phyloP scores from a whole-genome alignment of 1,140 invertebrate species.

The Caerostris darwini region DNA sequence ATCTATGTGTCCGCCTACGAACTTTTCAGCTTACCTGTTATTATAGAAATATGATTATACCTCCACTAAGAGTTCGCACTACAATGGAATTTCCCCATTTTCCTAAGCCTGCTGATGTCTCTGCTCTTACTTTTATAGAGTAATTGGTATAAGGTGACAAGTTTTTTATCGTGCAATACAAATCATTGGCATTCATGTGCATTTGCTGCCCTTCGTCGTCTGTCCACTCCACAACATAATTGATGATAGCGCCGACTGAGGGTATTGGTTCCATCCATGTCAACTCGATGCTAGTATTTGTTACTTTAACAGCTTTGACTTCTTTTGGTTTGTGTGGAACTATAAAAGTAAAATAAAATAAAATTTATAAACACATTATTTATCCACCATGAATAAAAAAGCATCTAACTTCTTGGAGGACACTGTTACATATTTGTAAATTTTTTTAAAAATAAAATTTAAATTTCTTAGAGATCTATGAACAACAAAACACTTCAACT shows the following conservation, averaged over 20 bases:
- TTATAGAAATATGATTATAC: constrained; percentile 15
- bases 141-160: constrained; percentile 35
- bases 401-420: no score
- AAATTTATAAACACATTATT: background rate
- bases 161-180: background rate
- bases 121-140: background rate
- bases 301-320: background rate
- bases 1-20: no score
- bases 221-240: background rate
- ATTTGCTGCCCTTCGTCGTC: background rate
- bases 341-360: constrained; percentile 34
- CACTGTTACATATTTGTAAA: no score
- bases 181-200: background rate
- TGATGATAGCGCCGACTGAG: background rate
- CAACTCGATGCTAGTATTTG: background rate
- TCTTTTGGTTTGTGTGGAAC: constrained; percentile 27
- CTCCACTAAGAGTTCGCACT: background rate
- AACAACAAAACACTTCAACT: background rate
- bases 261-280: constrained; percentile 32
- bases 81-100: background rate
- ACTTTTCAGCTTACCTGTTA: background rate
- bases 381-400: no score
- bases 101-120: background rate
- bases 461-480: background rate
- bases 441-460: background rate